These are phyloP conservation scores for Crotalus horridus DNA, from an alignment of 2,113 vertebrate species.

Conservation along the genomic window DNA sequence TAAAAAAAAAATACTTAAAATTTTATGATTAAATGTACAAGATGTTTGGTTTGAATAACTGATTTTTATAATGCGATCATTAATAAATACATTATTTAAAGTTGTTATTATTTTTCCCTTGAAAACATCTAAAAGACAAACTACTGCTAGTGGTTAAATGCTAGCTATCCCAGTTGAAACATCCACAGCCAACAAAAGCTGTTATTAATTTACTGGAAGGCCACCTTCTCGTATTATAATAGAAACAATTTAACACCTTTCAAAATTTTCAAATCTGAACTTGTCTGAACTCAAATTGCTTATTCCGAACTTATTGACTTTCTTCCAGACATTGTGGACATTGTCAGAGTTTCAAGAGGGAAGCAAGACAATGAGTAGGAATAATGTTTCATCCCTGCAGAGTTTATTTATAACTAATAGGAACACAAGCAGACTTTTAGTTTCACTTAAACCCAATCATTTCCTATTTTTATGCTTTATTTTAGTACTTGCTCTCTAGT, in stretches of 20 bases:
- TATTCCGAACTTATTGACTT: neutral
- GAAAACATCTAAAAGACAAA: neutral
- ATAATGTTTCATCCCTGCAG: neutral
- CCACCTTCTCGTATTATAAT: neutral
- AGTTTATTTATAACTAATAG: neutral
- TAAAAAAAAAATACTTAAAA: neutral
- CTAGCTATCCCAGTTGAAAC: neutral
- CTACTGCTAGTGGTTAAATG: neutral
- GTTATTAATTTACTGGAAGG: neutral
- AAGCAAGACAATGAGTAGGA: neutral
- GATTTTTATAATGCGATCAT: neutral
- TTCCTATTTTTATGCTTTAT: neutral
- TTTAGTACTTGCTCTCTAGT: neutral
- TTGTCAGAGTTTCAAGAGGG: neutral
- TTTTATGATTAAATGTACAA: constrained; percentile 2
- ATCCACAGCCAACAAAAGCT: neutral
- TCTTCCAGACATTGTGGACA: neutral
- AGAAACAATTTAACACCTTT: neutral
- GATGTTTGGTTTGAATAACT: constrained; percentile 2
- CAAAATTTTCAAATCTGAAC: neutral
- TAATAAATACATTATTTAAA: neutral
- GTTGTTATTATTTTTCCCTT: neutral
- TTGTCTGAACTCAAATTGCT: neutral
- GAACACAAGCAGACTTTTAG: neutral
- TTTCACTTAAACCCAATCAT: neutral